phyloP scores from a whole-genome alignment of 2,888 invertebrate species.

The Tetanocera ferruginea region DNA sequence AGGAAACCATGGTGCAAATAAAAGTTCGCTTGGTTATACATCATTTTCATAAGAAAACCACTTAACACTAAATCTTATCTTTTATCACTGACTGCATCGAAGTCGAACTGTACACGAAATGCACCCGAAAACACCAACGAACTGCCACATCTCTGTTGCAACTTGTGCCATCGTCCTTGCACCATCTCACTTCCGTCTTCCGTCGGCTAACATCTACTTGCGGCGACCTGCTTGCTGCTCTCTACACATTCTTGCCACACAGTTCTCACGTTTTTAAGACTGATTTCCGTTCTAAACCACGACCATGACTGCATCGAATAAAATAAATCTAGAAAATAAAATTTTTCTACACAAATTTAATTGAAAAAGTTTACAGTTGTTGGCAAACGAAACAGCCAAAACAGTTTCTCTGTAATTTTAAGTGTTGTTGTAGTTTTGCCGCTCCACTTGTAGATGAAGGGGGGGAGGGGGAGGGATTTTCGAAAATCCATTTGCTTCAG shows the following conservation, averaged over 20 bases:
- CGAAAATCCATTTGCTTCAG: background rate
- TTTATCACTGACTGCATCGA: too few relatives aligned
- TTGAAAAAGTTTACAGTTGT: constrained; percentile 38
- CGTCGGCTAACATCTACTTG: too few relatives aligned
- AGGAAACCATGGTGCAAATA: too few relatives aligned
- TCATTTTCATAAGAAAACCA: too few relatives aligned
- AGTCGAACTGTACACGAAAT: too few relatives aligned
- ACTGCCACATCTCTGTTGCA: too few relatives aligned
- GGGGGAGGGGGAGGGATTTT: too few relatives aligned
- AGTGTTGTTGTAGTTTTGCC: constrained; percentile 6
- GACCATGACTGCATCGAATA: constrained; percentile 9
- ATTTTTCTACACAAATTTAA: constrained; percentile 35
- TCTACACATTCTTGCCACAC: background rate
- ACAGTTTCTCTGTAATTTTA: constrained; percentile 11
- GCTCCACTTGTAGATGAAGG: background rate
- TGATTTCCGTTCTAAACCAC: constrained; percentile 17
- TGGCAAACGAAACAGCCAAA: constrained; percentile 31
- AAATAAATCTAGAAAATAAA: constrained; percentile 25
- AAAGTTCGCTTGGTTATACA: too few relatives aligned
- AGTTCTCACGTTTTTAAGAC: background rate
- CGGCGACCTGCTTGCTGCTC: background rate
- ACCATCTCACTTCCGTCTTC: too few relatives aligned
- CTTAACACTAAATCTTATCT: too few relatives aligned
- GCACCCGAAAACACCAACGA: too few relatives aligned
- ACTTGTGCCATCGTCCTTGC: too few relatives aligned